Evolutionary conservation across 2,797 vertebrate genomes (phyloP), one percentile per base, ranked within the genome.

Genomic region (Acanthurus leucopareius): DNA sequence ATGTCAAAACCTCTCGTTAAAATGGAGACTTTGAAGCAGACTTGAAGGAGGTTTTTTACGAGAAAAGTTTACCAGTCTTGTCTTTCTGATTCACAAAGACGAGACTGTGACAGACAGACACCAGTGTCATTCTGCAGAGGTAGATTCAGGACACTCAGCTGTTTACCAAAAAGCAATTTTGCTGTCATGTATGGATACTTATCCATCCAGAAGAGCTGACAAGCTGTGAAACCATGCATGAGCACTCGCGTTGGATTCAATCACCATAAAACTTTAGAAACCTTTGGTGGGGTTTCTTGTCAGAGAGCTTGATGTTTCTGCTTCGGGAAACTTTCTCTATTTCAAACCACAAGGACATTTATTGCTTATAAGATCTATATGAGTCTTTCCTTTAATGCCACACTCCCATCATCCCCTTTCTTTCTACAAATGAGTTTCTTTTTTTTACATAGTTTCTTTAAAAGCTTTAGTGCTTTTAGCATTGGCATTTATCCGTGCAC

Each of bases 1-100:
- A 60, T 81, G 77, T 83, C 75, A 81, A 58, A 80, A 73, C 16
- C 32, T 47, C 66, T 63, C 10, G 56, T 73, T 78, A 52, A 60
- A 75, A 62, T 16, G 35, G 79, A 67, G 52, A 42, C 25, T 53
- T 54, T 66, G 45, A 77, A 45, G 53, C 51, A 13, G 7, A 6
- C 10, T 6, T 40, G 10, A 47, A 70, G 75, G 56, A 45, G 7
- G 2, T 15, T 42, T 47, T 45, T 35, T 17, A 1, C 16, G 25
- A 22, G 42, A 15, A 49, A 45, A 35, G 16, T 13, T 22, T 14
- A 14, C 16, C n/a, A 20, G 35, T 47, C 40, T 38, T 10, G 19
- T 52, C 44, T 16, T 19, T 28, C 2, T n/a, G 52, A 69, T 22
- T 70, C 22, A 49, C 17, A 57, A 44, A 57, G 22, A 58, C 59